Conservation (phyloP, 2,113 vertebrate species). For the Tylochromis polylepis region DNA sequence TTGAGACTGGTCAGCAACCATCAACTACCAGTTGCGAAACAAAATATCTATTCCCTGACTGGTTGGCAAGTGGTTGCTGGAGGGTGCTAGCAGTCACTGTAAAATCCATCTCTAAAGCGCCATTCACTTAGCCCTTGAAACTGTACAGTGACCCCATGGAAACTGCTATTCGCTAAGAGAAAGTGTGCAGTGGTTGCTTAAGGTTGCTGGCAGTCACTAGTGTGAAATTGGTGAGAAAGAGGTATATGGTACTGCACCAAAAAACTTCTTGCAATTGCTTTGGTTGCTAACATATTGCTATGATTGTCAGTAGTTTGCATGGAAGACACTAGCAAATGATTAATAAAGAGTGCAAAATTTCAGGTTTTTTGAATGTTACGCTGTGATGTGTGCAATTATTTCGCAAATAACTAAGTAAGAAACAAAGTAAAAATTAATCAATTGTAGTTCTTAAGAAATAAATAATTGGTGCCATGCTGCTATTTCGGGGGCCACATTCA, state of each 20-base stretch:
- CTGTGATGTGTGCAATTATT: neutral
- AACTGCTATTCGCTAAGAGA: neutral
- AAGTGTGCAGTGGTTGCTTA: neutral
- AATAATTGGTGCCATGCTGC: neutral
- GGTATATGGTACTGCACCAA: neutral
- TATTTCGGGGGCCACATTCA: neutral
- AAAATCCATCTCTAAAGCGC: neutral
- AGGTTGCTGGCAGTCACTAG: neutral
- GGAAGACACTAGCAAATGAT: neutral
- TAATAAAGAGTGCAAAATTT: neutral
- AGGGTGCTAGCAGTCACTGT: neutral
- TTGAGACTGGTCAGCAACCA: neutral
- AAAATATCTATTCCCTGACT: neutral
- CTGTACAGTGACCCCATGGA: neutral
- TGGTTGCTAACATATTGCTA: neutral
- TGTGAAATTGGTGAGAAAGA: neutral
- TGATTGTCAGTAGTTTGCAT: neutral
- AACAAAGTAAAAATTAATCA: neutral
- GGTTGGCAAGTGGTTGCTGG: neutral
- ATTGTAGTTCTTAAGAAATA: neutral
- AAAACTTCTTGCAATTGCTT: neutral
- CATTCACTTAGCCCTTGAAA: neutral
- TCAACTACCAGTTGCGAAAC: neutral
- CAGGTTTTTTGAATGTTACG: neutral
- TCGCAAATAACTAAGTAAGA: neutral